Evolutionary conservation across 2,797 vertebrate species (phyloP).

Genomic region (Vireo griseus): DNA sequence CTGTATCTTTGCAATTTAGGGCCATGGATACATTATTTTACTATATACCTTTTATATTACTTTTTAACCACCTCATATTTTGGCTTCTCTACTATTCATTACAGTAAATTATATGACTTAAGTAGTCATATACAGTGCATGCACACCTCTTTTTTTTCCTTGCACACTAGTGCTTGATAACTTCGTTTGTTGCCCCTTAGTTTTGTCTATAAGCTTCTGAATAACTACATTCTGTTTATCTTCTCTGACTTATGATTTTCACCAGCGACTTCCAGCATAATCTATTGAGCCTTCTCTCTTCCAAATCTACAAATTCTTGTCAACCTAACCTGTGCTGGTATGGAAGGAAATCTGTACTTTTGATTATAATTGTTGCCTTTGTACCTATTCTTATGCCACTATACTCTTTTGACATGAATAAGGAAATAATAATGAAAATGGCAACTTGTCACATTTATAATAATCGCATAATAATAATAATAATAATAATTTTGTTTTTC

Average conservation of each 20-base stretch:
- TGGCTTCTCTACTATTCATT: neutral
- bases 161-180: neutral
- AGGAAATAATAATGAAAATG: neutral
- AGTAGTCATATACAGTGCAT: neutral
- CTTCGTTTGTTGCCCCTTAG: neutral
- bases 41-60: neutral
- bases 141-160: neutral
- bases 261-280: neutral
- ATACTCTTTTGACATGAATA: neutral
- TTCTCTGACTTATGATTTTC: neutral
- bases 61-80: neutral
- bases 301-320: neutral
- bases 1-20: neutral
- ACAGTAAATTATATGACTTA: neutral
- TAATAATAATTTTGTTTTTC: neutral
- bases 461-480: neutral
- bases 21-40: neutral
- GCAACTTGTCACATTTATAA: neutral
- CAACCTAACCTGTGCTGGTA: neutral
- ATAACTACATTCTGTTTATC: neutral
- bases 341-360: neutral
- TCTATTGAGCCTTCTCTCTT: neutral
- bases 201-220: neutral
- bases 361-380: neutral
- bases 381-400: neutral